These are phyloP conservation scores for Parelbella ahira DNA, from an alignment of 2,888 invertebrate genomes.

Conservation along the genomic window DNA sequence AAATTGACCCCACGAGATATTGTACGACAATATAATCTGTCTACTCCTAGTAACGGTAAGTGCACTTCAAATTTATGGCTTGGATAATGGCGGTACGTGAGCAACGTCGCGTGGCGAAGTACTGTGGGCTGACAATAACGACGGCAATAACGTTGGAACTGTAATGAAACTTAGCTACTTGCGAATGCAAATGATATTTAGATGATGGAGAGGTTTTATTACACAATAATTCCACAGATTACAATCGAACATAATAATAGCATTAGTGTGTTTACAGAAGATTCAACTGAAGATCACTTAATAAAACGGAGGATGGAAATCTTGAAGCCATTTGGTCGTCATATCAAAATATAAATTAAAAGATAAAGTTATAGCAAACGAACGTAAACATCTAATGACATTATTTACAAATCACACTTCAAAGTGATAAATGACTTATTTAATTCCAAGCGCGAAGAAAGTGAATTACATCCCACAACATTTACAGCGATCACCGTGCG, in stretches of 20 bases:
- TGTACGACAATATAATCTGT: slow-evolving; percentile 43
- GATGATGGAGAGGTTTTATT: too few relatives aligned
- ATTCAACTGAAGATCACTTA: too few relatives aligned
- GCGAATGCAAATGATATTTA: slow-evolving; percentile 31
- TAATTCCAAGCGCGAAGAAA: slow-evolving; percentile 42
- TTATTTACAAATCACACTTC: slow-evolving; percentile 17
- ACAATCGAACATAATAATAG: too few relatives aligned
- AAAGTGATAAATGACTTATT: slow-evolving; percentile 46
- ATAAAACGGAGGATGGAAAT: too few relatives aligned
- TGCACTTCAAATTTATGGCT: slow-evolving; percentile 44
- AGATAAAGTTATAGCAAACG: slow-evolving; percentile 5
- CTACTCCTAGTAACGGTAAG: slow-evolving; percentile 44
- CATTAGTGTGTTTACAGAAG: too few relatives aligned
- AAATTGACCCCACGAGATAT: slow-evolving; percentile 43
- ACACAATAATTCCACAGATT: too few relatives aligned
- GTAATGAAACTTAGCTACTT: slow-evolving; percentile 26
- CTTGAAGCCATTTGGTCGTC: too few relatives aligned
- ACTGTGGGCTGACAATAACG: slow-evolving; percentile 20
- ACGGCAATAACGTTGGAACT: slow-evolving; percentile 3
- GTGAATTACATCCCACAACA: slow-evolving; percentile 37
- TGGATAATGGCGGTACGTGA: slow-evolving; percentile 37
- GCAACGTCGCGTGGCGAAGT: slow-evolving; percentile 23
- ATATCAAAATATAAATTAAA: too few relatives aligned
- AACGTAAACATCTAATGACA: slow-evolving; percentile 1
- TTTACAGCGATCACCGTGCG: slow-evolving; percentile 45